Evolutionary conservation across 2,113 vertebrate species (phyloP).

Genomic region (Corythornis vintsioides): DNA sequence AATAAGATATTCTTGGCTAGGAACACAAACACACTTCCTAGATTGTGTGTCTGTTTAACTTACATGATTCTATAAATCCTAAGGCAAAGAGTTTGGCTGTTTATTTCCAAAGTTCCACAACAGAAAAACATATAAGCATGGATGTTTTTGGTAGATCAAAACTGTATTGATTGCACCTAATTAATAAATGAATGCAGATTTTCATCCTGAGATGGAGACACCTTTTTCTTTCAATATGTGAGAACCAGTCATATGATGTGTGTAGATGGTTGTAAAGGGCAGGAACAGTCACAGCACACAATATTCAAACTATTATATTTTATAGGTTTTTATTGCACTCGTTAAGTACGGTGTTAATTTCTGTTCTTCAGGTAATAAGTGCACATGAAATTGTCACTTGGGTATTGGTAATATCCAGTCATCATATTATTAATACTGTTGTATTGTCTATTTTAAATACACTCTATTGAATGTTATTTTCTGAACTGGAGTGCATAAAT

Average conservation of each 20-base stretch:
- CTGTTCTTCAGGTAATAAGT: background rate
- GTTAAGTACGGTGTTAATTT: background rate
- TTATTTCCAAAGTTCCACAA: background rate
- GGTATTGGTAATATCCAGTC: background rate
- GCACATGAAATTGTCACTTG: background rate
- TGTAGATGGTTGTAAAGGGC: background rate
- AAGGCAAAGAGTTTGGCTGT: background rate
- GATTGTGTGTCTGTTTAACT: background rate
- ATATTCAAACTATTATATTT: background rate
- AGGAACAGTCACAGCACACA: background rate
- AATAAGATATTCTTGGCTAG: background rate
- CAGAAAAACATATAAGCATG: background rate
- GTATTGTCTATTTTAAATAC: background rate
- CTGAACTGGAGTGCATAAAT: background rate
- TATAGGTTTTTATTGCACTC: background rate
- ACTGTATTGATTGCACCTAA: background rate
- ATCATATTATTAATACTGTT: background rate
- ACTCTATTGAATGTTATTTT: background rate
- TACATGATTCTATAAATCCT: background rate
- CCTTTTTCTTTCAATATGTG: background rate
- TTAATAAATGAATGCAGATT: background rate
- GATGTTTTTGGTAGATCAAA: background rate
- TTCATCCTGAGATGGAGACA: background rate
- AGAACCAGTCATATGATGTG: background rate
- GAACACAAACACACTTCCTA: background rate